phyloP scores from a whole-genome alignment of 2,888 invertebrate species.

The Dyspetes luteomarginatus region DNA sequence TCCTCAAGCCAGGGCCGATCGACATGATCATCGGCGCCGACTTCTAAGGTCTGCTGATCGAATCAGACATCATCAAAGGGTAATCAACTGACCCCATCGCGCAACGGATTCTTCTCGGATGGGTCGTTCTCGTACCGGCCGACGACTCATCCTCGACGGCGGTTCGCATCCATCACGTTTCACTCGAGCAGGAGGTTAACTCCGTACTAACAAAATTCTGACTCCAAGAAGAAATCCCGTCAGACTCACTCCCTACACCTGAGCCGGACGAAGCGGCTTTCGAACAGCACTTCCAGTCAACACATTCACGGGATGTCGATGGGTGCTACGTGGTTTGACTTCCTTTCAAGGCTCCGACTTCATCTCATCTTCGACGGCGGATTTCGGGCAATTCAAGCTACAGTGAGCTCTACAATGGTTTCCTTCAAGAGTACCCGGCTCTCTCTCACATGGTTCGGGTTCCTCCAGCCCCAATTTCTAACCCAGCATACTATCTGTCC shows the following conservation, averaged over 20 bases:
- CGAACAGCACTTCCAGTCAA: slow-evolving; percentile 23
- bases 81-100: slow-evolving; percentile 21
- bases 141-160: neutral
- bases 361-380: no score
- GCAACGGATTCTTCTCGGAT: slow-evolving; percentile 37
- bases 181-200: slow-evolving; percentile 8
- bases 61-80: neutral
- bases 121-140: slow-evolving; percentile 26
- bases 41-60: slow-evolving; percentile 24
- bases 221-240: slow-evolving; percentile 26
- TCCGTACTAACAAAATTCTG: slow-evolving; percentile 31
- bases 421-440: no score
- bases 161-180: neutral
- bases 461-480: no score
- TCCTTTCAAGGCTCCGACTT: no score
- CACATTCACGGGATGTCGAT: slow-evolving; percentile 28
- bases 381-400: no score
- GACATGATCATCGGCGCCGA: slow-evolving; percentile 44
- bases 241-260: neutral
- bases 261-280: slow-evolving; percentile 2
- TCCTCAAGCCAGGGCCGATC: neutral
- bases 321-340: no score
- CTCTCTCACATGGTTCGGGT: no score
- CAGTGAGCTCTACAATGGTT: no score
- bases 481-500: no score